Conservation (phyloP, 2,113 vertebrate genomes). For the Tympanuchus pallidicinctus region DNA sequence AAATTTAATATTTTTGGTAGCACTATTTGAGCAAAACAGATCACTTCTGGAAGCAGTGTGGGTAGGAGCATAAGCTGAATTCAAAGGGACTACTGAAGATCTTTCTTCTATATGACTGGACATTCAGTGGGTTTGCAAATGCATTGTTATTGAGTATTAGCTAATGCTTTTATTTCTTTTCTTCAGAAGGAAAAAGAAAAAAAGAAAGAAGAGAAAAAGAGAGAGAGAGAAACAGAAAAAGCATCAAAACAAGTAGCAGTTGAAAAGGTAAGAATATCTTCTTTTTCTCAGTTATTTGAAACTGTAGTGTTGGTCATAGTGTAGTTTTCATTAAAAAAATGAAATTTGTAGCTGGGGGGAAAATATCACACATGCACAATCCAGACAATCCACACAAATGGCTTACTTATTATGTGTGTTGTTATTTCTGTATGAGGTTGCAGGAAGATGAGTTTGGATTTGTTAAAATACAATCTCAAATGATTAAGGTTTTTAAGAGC, state of each 20-base stretch:
- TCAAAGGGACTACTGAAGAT: background rate
- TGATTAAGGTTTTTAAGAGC: background rate
- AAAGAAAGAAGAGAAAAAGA: conserved; percentile 89
- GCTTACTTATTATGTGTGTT: background rate
- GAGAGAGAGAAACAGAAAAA: conserved; percentile 88
- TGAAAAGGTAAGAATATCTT: conserved; percentile 78
- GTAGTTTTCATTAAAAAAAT: background rate
- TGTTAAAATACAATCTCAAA: background rate
- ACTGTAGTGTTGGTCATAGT: background rate
- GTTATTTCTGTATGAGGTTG: background rate
- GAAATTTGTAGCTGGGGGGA: background rate
- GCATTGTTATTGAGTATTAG: background rate
- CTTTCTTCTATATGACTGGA: background rate
- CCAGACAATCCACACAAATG: background rate
- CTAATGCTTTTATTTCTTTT: background rate
- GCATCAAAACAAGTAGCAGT: conserved; percentile 73
- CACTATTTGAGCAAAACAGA: background rate
- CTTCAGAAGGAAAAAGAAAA: conserved; percentile 89
- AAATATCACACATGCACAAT: background rate
- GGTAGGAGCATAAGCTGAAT: background rate
- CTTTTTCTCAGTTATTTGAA: background rate
- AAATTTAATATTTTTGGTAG: background rate
- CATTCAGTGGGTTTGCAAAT: background rate
- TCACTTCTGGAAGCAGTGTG: background rate
- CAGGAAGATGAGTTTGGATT: background rate